These are phyloP conservation scores for Psilanteris sp. DNA, from an alignment of 1,140 invertebrate species.

Conservation along the genomic window DNA sequence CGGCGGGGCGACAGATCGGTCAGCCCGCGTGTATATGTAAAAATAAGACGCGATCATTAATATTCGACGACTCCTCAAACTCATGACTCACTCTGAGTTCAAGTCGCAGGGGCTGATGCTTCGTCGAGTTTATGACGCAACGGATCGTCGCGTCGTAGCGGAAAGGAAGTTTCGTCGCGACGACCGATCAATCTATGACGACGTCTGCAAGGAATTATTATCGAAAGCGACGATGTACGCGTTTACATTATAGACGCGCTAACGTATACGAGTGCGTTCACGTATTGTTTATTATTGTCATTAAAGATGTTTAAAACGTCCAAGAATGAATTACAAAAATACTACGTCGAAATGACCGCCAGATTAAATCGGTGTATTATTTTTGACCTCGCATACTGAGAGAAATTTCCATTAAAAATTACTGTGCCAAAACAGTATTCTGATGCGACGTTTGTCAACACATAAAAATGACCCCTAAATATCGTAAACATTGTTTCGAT, in stretches of 20 bases:
- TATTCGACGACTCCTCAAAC: conserved; percentile 49
- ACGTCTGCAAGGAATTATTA: conserved; percentile 46
- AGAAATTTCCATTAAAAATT: too few species aligned
- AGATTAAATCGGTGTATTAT: too few species aligned
- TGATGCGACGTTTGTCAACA: too few species aligned
- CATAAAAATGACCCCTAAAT: too few species aligned
- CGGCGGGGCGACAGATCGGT: neutral
- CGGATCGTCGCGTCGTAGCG: conserved; percentile 50
- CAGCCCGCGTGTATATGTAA: neutral
- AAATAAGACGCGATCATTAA: conserved; percentile 33
- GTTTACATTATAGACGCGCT: conserved; percentile 2
- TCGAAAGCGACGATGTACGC: conserved; percentile 34
- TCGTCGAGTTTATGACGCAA: conserved; percentile 51
- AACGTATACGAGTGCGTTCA: conserved; percentile 8
- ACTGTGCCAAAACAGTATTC: too few species aligned
- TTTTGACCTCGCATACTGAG: too few species aligned
- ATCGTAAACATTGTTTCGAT: too few species aligned
- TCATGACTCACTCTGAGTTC: conserved; percentile 50
- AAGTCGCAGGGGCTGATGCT: conserved; percentile 30
- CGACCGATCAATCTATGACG: conserved; percentile 57
- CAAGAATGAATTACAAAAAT: too few species aligned
- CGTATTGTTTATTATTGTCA: conserved; percentile 7
- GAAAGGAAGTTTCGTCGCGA: conserved; percentile 54
- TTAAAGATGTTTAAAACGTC: too few species aligned
- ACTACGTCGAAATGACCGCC: too few species aligned